Evolutionary conservation across 2,888 invertebrate species (phyloP).

Genomic region (Deilephila porcellus): DNA sequence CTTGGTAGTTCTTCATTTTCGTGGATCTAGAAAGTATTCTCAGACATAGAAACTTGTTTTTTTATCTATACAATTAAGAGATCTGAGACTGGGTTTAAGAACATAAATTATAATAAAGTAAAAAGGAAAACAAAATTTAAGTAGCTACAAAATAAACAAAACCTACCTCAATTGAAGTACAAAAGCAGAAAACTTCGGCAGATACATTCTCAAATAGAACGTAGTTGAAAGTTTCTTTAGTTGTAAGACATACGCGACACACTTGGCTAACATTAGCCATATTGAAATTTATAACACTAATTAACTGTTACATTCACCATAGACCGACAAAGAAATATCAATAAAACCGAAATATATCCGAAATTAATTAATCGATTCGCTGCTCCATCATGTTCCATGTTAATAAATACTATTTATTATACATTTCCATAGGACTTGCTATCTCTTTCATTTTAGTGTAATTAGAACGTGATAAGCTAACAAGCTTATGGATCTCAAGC

Average conservation of each 20-base stretch:
- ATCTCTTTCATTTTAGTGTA: too few relatives aligned
- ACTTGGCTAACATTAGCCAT: conserved; percentile 55
- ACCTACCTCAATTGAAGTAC: conserved; percentile 73
- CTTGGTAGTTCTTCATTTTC: conserved; percentile 65
- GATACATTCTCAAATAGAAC: conserved; percentile 66
- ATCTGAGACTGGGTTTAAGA: neutral
- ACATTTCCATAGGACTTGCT: too few relatives aligned
- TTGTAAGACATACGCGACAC: conserved; percentile 73
- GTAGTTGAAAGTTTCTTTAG: conserved; percentile 62
- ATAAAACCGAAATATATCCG: too few relatives aligned
- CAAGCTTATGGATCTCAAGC: too few relatives aligned
- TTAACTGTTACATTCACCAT: neutral
- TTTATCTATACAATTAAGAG: neutral
- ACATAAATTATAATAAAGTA: neutral
- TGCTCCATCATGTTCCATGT: too few relatives aligned
- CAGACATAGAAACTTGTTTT: neutral
- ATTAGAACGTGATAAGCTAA: too few relatives aligned
- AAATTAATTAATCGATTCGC: too few relatives aligned
- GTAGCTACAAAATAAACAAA: neutral
- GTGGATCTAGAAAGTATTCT: conserved; percentile 1
- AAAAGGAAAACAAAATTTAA: neutral
- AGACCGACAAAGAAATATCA: neutral
- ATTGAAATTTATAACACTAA: conserved; percentile 23
- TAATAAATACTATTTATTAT: too few relatives aligned
- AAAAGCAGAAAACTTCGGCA: conserved; percentile 67